Evolutionary conservation across 2,888 invertebrate species (phyloP), one percentile per base, ranked within the genome.

Genomic region (Spialia ferax): DNA sequence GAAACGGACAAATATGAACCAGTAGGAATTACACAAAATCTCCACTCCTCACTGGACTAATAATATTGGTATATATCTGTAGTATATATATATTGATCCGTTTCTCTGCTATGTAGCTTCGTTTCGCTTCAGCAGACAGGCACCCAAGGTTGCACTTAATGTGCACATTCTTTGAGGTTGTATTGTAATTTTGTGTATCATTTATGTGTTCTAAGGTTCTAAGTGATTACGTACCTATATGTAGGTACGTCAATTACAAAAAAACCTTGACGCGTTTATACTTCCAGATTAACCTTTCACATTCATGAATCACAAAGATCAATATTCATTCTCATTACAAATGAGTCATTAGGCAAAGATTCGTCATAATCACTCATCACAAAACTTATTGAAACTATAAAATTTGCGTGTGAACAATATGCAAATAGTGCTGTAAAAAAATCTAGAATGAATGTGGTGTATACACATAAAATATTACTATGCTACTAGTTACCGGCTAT

Each of bases 401-500:
- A n/a, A 18, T 45, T 45, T 45, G 18, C 48, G 20, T 11, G 10
- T 20, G 1, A 48, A 18, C 48, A 48, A n/a, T n/a, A n/a, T 20
- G 20, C 22, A 20, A 50, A 20, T 22, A 15, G 45, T 50, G 50
- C 50, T 50, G 22, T 18, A 50, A 50, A 23, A 22, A 22, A 4
- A 7, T 50, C 18, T 45, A 0, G 7, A n/a, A 52, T 52, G 0
- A 52, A 23, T 23, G n/a, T 22, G 13, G 50, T 22, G 10, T 22
- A 50, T 50, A 50, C 48, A 50, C 48, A 50, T 22, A 50, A 4
- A 50, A 15, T 20, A n/a, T n/a, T n/a, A n/a, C n/a, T n/a, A n/a
- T n/a, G n/a, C 22, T 50, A 50, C 15, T 15, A 42, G 1, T 7
- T 8, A 26, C n/a, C n/a, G n/a, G 26, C 26, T 26, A 26, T 26